Evolutionary conservation across 1,140 invertebrate species (phyloP), one percentile per base, ranked within the genome.

Genomic region (Apocrypta bakeri): DNA sequence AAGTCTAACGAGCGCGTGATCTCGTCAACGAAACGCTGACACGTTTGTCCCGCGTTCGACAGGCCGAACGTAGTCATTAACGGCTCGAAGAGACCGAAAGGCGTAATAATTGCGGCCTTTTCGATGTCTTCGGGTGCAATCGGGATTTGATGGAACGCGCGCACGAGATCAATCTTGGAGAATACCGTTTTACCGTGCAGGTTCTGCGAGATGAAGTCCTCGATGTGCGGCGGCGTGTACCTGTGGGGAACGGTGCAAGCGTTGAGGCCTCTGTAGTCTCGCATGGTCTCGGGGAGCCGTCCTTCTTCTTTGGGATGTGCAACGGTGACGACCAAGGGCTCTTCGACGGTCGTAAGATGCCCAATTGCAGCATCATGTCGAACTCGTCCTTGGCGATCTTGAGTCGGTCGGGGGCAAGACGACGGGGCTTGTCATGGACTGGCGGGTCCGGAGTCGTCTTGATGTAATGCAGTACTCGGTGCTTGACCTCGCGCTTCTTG

Each of bases 231-330:
- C 0, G 91, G 40, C 11, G 89, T 89, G 77, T 90, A 92, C 1
- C 83, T 29, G 72, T 92, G 90, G 1, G 88, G 84, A 8, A 76
- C 56, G 0, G 85, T 86, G 9, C 83, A 64, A 0, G 74, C 78
- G 85, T 94, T 94, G 4, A 94, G 85, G 6, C 25, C 56, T 11
- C 91, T 83, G 81, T 93, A 94, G 78, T 94, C 93, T 92, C 91
- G 84, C 91, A 92, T 9, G 90, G 89, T 33, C 93, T 81, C 84
- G 87, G 90, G 0, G 85, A 80, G 0, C 89, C 92, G 79, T 89
- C 85, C 64, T 84, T 80, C 84, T 94, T 93, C 0, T 85, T 85
- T 0, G 91, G 90, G 61, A 93, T 81, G 73, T 92, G 90, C 17
- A 93, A 77, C 3, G 92, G 90, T 11, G 87, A 88, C 0, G 91